Percentiles rank a stretch among this genome's conserved stretches.
phyloP scores from a whole-genome alignment of 2,797 vertebrate genomes.

The Pseudocheirus occidentalis region DNA sequence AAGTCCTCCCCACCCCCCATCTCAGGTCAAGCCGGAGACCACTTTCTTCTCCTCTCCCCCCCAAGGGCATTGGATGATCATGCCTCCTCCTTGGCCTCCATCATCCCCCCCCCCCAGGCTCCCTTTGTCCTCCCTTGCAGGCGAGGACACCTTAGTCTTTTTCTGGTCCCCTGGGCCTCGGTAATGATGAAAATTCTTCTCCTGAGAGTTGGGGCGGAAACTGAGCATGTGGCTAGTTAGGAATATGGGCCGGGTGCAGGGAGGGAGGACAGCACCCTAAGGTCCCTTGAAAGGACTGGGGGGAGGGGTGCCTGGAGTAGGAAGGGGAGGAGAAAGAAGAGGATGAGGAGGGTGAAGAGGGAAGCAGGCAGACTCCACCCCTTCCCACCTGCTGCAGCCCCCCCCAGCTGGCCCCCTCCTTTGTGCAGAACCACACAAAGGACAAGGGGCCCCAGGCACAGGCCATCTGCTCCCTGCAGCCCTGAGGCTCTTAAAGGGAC shows the following conservation, averaged over 20 bases:
- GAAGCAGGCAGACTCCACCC: conserved; percentile 73
- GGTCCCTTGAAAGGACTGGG: not conserved
- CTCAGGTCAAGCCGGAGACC: not conserved
- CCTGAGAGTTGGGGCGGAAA: not conserved
- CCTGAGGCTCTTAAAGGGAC: conserved; percentile 84
- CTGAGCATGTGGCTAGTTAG: not conserved
- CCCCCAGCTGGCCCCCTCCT: conserved; percentile 81
- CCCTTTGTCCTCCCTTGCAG: not conserved
- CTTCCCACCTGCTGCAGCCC: conserved; percentile 79
- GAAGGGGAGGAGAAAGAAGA: conserved; percentile 7
- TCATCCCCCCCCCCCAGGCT: not conserved
- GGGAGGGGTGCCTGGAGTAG: not conserved
- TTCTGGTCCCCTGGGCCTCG: not conserved
- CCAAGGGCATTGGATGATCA: not conserved
- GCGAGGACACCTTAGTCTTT: not conserved
- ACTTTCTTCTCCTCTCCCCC: not conserved
- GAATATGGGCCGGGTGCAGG: conserved; percentile 42
- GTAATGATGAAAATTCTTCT: not conserved
- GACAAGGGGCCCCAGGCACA: conserved; percentile 81
- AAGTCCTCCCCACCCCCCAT: not conserved
- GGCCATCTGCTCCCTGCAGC: conserved; percentile 84
- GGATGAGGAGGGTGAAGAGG: conserved; percentile 40
- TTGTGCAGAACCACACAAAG: conserved; percentile 83
- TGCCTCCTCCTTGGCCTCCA: not conserved
- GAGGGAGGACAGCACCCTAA: not conserved